Evolutionary conservation across 1,140 invertebrate species (phyloP).

Genomic region (Argopecten irradians): DNA sequence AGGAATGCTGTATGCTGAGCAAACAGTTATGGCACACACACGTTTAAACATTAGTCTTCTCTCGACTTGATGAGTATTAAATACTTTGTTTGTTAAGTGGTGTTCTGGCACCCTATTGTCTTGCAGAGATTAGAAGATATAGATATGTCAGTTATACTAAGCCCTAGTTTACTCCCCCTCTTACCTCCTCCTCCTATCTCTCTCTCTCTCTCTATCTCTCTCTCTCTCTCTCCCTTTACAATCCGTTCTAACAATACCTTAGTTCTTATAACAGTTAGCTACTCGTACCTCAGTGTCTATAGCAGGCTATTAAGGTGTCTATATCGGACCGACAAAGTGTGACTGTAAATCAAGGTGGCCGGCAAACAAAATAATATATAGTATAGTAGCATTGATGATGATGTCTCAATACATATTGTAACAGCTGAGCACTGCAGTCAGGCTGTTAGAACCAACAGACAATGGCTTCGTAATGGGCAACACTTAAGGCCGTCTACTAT

Average conservation of each 20-base stretch:
- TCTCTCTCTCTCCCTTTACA: neutral
- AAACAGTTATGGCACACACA: no score
- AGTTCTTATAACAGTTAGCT: neutral
- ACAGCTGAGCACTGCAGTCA: neutral
- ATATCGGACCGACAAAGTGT: neutral
- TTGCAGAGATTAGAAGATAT: neutral
- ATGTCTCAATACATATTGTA: neutral
- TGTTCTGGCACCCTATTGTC: neutral
- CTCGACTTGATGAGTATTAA: neutral
- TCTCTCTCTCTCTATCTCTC: neutral
- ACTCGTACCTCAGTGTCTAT: neutral
- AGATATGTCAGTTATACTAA: neutral
- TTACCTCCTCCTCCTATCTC: no score
- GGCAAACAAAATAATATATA: neutral
- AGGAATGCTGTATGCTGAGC: no score
- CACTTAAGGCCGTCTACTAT: no score
- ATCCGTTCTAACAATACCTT: no score
- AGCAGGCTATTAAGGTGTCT: no score
- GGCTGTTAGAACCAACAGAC: neutral
- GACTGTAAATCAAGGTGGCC: neutral
- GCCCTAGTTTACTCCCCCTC: neutral
- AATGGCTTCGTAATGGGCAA: conserved; percentile 25
- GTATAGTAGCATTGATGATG: neutral
- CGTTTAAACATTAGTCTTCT: no score
- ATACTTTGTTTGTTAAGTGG: neutral